These are phyloP conservation scores for Trypoxylon attenuatum DNA, from an alignment of 2,888 invertebrate genomes.

Conservation along the genomic window DNA sequence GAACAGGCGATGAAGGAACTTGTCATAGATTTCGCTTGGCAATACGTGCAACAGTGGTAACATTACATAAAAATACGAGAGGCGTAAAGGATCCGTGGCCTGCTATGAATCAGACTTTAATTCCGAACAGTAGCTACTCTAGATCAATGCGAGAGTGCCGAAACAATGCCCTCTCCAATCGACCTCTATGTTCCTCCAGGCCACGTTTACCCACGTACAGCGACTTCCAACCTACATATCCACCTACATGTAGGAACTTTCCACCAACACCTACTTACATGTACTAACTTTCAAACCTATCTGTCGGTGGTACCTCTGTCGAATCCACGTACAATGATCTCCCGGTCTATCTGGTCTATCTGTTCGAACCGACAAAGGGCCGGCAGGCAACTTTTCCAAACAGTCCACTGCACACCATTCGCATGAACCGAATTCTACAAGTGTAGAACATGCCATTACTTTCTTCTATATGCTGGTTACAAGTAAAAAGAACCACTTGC, in stretches of 20 bases:
- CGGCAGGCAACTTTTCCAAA: neutral
- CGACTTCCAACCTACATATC: conserved; percentile 25
- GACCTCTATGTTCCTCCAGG: conserved; percentile 31
- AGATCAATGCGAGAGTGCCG: conserved; percentile 49
- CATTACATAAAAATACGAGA: conserved; percentile 14
- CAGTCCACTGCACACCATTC: neutral
- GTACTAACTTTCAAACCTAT: neutral
- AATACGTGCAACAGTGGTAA: too few relatives aligned
- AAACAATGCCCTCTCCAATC: conserved; percentile 54
- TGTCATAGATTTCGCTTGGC: too few relatives aligned
- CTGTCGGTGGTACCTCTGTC: neutral
- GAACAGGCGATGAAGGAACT: too few relatives aligned
- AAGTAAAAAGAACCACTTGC: too few relatives aligned
- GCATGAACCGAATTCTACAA: neutral
- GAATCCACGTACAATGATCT: neutral
- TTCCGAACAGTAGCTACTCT: conserved; percentile 17
- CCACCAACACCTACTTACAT: neutral
- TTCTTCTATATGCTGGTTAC: too few relatives aligned
- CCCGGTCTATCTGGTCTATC: neutral
- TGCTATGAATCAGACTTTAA: conserved; percentile 10
- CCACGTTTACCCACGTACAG: conserved; percentile 21
- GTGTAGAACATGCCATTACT: neutral
- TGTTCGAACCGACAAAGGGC: neutral
- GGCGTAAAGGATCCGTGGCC: conserved; percentile 16
- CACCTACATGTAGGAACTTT: conserved; percentile 1